phyloP scores from a whole-genome alignment of 2,113 vertebrate species.

The Xyliphius kryptos region DNA sequence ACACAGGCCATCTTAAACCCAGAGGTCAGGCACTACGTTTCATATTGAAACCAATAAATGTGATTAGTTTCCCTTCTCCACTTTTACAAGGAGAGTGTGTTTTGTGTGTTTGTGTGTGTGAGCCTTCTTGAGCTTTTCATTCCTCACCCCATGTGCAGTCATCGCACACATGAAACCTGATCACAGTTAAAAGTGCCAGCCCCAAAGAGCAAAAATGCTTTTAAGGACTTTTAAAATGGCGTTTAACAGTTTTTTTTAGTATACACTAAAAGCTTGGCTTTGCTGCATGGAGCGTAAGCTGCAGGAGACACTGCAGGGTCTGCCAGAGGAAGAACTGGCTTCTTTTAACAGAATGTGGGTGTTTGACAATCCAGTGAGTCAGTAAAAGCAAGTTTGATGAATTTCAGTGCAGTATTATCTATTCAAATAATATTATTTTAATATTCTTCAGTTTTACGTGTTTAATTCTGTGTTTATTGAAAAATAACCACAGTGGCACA shows the following conservation, averaged over 20 bases:
- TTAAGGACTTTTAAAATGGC: slow-evolving; percentile 69
- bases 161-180: slow-evolving; percentile 59
- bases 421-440: too few species aligned
- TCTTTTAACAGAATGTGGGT: not conserved
- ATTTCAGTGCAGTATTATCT: too few species aligned
- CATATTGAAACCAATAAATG: slow-evolving; percentile 66
- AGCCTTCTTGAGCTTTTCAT: slow-evolving; percentile 48
- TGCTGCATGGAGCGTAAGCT: slow-evolving; percentile 49
- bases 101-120: slow-evolving; percentile 47
- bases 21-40: slow-evolving; percentile 45
- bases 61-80: slow-evolving; percentile 54
- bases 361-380: too few species aligned
- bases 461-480: too few species aligned
- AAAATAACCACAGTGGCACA: too few species aligned
- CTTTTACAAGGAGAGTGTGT: slow-evolving; percentile 56
- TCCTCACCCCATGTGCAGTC: slow-evolving; percentile 57
- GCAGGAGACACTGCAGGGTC: slow-evolving; percentile 3
- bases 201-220: slow-evolving; percentile 64
- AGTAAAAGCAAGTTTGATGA: too few species aligned
- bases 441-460: too few species aligned
- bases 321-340: slow-evolving; percentile 13
- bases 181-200: slow-evolving; percentile 66
- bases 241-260: slow-evolving; percentile 70
- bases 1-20: slow-evolving; percentile 11
- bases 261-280: slow-evolving; percentile 60